phyloP scores from a whole-genome alignment of 2,888 invertebrate species.

The Beris morrisii region DNA sequence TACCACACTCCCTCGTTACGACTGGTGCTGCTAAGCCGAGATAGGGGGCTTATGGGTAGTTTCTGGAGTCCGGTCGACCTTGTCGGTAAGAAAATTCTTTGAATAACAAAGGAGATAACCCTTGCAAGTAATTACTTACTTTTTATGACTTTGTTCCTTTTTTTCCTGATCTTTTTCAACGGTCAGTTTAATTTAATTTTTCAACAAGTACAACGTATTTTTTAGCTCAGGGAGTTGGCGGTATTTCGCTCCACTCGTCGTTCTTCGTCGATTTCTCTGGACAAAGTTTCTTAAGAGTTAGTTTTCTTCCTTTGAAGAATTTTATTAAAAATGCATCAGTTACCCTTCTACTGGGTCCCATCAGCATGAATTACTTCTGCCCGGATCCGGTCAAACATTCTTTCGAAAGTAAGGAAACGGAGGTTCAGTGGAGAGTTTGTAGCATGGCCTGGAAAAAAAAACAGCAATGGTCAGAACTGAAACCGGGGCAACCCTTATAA shows the following conservation, averaged over 20 bases:
- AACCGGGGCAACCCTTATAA: too few species aligned
- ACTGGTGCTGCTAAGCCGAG: too few species aligned
- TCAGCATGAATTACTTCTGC: not conserved
- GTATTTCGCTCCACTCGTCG: too few species aligned
- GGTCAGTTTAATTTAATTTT: conserved; percentile 6
- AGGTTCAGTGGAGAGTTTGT: not conserved
- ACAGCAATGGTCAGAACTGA: not conserved
- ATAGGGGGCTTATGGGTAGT: too few species aligned
- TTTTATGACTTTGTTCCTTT: conserved; percentile 1
- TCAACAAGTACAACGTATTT: not conserved
- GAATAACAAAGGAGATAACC: not conserved
- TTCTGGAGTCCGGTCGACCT: too few species aligned
- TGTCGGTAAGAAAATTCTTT: too few species aligned
- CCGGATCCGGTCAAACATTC: not conserved
- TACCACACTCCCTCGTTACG: too few species aligned
- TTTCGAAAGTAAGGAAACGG: not conserved
- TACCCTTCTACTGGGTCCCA: not conserved
- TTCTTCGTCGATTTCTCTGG: not conserved
- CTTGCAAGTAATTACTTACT: conserved; percentile 15
- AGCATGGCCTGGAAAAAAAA: not conserved
- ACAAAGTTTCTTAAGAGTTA: not conserved
- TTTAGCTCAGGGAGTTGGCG: not conserved
- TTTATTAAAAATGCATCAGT: conserved; percentile 18
- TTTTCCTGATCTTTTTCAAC: not conserved
- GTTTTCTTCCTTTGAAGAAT: not conserved